phyloP scores from a whole-genome alignment of 2,113 vertebrate species.

The Brachypteracias leptosomus region DNA sequence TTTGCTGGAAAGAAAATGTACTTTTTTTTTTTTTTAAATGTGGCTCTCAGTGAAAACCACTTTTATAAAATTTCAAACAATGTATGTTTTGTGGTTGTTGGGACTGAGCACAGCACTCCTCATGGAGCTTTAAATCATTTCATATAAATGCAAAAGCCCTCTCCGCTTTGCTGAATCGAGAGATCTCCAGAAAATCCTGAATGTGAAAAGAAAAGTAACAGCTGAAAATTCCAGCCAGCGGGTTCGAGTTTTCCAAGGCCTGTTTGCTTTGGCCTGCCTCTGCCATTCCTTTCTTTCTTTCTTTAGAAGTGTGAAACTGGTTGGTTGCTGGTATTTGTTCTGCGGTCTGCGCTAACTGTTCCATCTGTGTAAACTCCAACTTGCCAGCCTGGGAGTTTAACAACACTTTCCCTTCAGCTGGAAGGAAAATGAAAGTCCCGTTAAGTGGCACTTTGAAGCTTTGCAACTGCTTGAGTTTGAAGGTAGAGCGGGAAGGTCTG shows the following conservation, averaged over 20 bases:
- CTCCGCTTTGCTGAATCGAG: constrained; percentile 52
- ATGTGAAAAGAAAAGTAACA: constrained; percentile 62
- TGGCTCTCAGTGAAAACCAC: constrained; percentile 31
- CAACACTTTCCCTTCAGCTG: constrained; percentile 73
- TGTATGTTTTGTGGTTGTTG: constrained; percentile 56
- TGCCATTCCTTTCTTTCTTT: constrained; percentile 81
- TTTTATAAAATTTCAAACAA: constrained; percentile 48
- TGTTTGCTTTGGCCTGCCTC: constrained; percentile 79
- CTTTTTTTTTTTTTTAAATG: neutral
- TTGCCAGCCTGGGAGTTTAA: constrained; percentile 72
- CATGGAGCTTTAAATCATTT: constrained; percentile 36
- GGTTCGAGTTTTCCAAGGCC: constrained; percentile 75
- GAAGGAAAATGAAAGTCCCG: constrained; percentile 60
- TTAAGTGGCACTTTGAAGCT: constrained; percentile 74
- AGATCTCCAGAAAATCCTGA: constrained; percentile 52
- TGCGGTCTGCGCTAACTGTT: constrained; percentile 81
- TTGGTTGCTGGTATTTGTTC: constrained; percentile 82
- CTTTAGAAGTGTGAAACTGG: constrained; percentile 86
- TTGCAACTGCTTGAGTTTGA: constrained; percentile 16
- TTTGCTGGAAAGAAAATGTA: constrained; percentile 40
- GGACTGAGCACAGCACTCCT: constrained; percentile 33
- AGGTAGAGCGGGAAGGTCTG: neutral
- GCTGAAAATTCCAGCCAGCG: constrained; percentile 73
- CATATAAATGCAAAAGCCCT: constrained; percentile 20
- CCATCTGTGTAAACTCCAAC: constrained; percentile 83